Percentiles rank a stretch among this genome's conserved stretches.
Evolutionary conservation across 2,888 invertebrate genomes (phyloP).

Genomic region (Polylopha cassiicola): DNA sequence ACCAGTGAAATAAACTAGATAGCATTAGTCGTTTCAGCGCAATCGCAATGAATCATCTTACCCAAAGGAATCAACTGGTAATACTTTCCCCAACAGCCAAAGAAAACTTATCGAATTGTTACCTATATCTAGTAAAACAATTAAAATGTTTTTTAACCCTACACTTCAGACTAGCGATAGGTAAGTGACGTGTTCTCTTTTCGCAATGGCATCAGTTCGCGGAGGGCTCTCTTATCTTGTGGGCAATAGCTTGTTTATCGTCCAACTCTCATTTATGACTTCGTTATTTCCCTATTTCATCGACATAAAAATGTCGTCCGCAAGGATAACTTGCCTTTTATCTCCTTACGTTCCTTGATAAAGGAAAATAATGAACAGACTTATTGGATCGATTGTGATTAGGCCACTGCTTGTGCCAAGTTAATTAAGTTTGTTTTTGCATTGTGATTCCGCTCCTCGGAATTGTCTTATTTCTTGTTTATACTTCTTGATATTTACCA

Average conservation of each 20-base stretch:
- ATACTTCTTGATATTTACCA: too few species aligned
- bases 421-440: constrained; percentile 41
- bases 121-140: too few species aligned
- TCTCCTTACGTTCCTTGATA: constrained; percentile 64
- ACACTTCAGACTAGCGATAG: constrained; percentile 2
- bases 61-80: too few species aligned
- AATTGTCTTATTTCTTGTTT: constrained; percentile 2
- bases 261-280: constrained; percentile 68
- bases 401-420: constrained; percentile 59
- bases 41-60: too few species aligned
- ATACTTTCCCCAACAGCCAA: too few species aligned
- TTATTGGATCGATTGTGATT: constrained; percentile 60
- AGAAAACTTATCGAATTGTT: too few species aligned
- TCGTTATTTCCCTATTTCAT: constrained; percentile 73
- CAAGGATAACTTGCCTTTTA: constrained; percentile 63
- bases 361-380: constrained; percentile 67
- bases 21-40: too few species aligned
- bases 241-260: constrained; percentile 68
- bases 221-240: constrained; percentile 56
- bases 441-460: constrained; percentile 9
- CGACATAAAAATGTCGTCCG: constrained; percentile 72
- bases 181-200: constrained; percentile 38
- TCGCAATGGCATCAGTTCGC: constrained; percentile 47
- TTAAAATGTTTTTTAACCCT: too few species aligned
- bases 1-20: too few species aligned